Evolutionary conservation across 2,797 vertebrate species (phyloP).

Genomic region (Dendrocincla tyrannina): DNA sequence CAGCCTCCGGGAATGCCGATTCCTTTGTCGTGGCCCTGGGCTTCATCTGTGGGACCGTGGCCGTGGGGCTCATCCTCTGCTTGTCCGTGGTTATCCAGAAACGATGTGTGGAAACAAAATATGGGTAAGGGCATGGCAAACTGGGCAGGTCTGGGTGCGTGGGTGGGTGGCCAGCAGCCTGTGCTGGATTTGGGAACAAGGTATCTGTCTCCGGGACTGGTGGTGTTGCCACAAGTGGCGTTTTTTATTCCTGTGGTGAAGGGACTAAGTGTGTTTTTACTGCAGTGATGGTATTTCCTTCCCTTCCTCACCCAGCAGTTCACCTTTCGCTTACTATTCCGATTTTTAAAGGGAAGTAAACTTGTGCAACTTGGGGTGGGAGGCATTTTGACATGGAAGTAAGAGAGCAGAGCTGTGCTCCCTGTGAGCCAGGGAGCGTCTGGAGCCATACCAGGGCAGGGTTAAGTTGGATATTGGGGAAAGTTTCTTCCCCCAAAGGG

Average conservation of each 20-base stretch:
- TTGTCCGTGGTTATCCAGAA: constrained; percentile 78
- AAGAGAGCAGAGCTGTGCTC: background rate
- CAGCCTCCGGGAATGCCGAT: constrained; percentile 73
- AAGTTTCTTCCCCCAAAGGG: background rate
- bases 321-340: constrained; percentile 5
- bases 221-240: fast-evolving
- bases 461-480: background rate
- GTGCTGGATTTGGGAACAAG: fast-evolving
- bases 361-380: background rate
- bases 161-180: background rate
- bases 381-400: background rate
- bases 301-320: background rate
- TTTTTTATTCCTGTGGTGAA: background rate
- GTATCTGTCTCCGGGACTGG: background rate
- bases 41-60: constrained; percentile 78
- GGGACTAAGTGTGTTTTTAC: background rate
- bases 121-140: constrained; percentile 80
- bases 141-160: too few species aligned
- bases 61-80: constrained; percentile 82
- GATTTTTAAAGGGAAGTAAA: constrained; percentile 24
- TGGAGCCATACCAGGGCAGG: background rate
- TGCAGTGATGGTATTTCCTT: background rate
- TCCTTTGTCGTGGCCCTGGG: constrained; percentile 79
- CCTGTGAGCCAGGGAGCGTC: background rate
- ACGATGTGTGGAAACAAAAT: constrained; percentile 77